phyloP scores from a whole-genome alignment of 1,140 invertebrate species.

The Maniola jurtina region DNA sequence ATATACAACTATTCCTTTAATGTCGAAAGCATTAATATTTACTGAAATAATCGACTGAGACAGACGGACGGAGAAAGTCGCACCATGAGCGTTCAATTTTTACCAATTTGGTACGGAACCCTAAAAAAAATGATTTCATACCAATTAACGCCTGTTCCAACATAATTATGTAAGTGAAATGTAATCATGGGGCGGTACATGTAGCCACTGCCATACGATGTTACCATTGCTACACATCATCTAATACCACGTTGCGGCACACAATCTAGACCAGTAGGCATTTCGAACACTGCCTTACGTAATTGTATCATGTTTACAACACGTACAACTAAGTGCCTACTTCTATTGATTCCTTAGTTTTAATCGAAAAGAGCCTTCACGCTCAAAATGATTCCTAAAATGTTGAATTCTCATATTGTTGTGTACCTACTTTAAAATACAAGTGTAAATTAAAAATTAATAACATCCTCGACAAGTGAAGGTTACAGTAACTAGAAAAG shows the following conservation, averaged over 20 bases:
- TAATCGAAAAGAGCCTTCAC: background rate
- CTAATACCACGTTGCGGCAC: slow-evolving; percentile 24
- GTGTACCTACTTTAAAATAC: too few relatives aligned
- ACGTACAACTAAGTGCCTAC: background rate
- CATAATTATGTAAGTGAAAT: background rate
- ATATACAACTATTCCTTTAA: too few relatives aligned
- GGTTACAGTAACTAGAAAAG: too few relatives aligned
- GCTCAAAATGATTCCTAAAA: too few relatives aligned
- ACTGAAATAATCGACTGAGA: too few relatives aligned
- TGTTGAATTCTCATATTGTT: too few relatives aligned
- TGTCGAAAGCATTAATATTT: too few relatives aligned
- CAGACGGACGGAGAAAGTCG: too few relatives aligned
- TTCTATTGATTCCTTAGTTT: slow-evolving; percentile 3
- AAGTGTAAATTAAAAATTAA: too few relatives aligned
- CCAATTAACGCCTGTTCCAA: slow-evolving; percentile 1
- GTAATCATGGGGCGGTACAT: slow-evolving; percentile 2
- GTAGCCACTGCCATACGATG: slow-evolving; percentile 13
- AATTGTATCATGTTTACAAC: slow-evolving; percentile 13
- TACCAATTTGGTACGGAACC: too few relatives aligned
- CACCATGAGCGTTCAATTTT: too few relatives aligned
- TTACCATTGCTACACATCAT: slow-evolving; percentile 20
- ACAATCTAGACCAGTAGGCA: slow-evolving; percentile 22
- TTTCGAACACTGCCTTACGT: slow-evolving; percentile 21
- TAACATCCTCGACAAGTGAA: too few relatives aligned
- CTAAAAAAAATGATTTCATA: background rate